Conservation (phyloP, 1,140 invertebrate species). For the Drosophila kepulauana region DNA sequence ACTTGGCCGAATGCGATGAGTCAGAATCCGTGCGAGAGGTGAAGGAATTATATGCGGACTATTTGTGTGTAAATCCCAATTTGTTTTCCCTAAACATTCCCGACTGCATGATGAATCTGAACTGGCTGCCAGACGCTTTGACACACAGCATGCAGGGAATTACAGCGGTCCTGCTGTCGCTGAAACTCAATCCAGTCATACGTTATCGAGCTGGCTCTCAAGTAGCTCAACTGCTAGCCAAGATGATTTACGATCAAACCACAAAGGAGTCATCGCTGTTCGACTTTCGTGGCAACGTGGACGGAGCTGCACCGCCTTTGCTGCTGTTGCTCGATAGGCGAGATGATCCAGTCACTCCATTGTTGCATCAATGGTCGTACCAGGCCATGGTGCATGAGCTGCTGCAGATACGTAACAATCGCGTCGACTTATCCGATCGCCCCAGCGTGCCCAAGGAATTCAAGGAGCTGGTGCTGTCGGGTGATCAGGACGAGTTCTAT, state of each 20-base stretch:
- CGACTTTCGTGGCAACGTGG: constrained; percentile 92
- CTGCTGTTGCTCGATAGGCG: constrained; percentile 95
- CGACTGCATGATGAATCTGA: constrained; percentile 88
- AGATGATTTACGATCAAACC: constrained; percentile 93
- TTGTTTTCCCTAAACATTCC: constrained; percentile 92
- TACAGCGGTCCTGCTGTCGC: constrained; percentile 93
- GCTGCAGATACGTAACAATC: constrained; percentile 97
- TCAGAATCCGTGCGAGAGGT: constrained; percentile 98
- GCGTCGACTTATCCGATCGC: constrained; percentile 94
- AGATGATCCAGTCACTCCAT: constrained; percentile 97
- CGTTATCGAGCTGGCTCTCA: constrained; percentile 96
- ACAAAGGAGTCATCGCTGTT: constrained; percentile 95
- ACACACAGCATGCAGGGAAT: constrained; percentile 94
- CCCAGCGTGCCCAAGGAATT: constrained; percentile 95
- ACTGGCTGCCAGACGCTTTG: constrained; percentile 91
- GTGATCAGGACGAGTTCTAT: constrained; percentile 99
- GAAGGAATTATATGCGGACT: constrained; percentile 98
- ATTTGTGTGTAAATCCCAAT: constrained; percentile 95
- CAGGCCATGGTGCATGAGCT: constrained; percentile 99
- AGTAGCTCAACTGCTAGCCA: constrained; percentile 93
- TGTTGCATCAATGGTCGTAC: constrained; percentile 99
- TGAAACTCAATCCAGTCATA: constrained; percentile 96
- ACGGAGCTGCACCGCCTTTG: constrained; percentile 88
- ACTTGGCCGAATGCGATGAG: constrained; percentile 98
- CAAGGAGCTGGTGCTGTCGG: constrained; percentile 96